These are phyloP conservation scores for Carassius gibelio DNA, from an alignment of 2,113 vertebrate genomes.

Conservation along the genomic window DNA sequence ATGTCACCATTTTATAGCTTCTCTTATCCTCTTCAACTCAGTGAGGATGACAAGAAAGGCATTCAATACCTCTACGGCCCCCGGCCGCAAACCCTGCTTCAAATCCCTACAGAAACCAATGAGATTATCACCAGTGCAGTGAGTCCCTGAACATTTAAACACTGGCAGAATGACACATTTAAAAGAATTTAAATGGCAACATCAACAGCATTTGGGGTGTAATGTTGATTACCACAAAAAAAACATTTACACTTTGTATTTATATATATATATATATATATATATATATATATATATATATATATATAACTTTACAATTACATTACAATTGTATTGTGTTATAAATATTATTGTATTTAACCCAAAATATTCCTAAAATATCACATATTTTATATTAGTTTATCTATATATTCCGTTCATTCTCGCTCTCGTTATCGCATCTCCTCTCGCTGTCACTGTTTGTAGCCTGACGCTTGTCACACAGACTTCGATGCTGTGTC, in stretches of 20 bases:
- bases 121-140: slow-evolving; percentile 66
- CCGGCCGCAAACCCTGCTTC: neutral
- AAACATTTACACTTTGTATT: no score
- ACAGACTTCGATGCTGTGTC: slow-evolving; percentile 87
- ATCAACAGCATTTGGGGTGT: no score
- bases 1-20: slow-evolving; percentile 95
- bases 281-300: no score
- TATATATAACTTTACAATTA: neutral
- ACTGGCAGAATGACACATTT: no score
- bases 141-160: slow-evolving; percentile 60
- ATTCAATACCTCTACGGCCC: slow-evolving; percentile 89
- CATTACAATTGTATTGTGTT: neutral
- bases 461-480: slow-evolving; percentile 82
- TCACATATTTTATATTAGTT: neutral
- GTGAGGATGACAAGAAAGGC: slow-evolving; percentile 85
- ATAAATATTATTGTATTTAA: neutral
- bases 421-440: neutral
- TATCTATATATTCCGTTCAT: neutral
- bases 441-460: neutral
- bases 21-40: slow-evolving; percentile 86
- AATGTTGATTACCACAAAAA: neutral
- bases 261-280: no score
- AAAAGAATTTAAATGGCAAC: no score
- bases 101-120: slow-evolving; percentile 68
- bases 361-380: neutral